A percentile compares a stretch with the other conserved stretches of the same genome.
These are phyloP conservation scores for Salvator merianae DNA, from an alignment of 2,113 vertebrate species.

Conservation along the genomic window DNA sequence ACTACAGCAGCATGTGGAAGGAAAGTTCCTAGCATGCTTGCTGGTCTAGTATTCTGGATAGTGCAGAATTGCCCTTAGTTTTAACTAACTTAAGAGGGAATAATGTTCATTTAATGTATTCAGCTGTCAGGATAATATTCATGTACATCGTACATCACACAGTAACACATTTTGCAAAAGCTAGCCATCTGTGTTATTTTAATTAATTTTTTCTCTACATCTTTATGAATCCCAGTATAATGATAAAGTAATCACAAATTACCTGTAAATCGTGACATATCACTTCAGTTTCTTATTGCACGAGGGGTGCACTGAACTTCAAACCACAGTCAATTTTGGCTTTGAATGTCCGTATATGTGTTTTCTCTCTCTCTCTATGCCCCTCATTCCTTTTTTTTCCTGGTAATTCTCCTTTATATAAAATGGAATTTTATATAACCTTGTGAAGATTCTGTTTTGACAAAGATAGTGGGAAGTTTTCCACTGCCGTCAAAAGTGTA, in stretches of 20 bases:
- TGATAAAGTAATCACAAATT: background rate
- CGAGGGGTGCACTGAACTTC: background rate
- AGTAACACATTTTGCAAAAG: background rate
- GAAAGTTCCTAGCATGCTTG: too few species aligned
- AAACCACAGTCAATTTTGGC: conserved; percentile 13
- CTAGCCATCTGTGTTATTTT: background rate
- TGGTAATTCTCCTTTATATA: background rate
- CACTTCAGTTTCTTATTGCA: background rate
- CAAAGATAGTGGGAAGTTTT: conserved; percentile 9
- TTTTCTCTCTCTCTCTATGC: background rate
- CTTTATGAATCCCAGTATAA: too few species aligned
- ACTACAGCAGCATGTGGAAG: too few species aligned
- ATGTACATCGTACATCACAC: conserved; percentile 3
- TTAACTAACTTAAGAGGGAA: background rate
- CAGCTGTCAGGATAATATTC: background rate
- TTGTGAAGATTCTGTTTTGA: conserved; percentile 10
- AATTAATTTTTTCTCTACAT: conserved; percentile 25
- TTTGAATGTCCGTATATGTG: background rate
- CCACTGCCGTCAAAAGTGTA: too few species aligned
- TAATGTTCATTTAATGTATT: background rate
- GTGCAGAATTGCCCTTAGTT: too few species aligned
- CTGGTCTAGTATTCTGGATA: too few species aligned
- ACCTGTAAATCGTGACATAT: background rate
- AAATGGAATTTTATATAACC: conserved; percentile 7
- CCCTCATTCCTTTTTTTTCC: too few species aligned